Evolutionary conservation across 2,888 invertebrate genomes (phyloP).

Genomic region (Prosapia bicincta): DNA sequence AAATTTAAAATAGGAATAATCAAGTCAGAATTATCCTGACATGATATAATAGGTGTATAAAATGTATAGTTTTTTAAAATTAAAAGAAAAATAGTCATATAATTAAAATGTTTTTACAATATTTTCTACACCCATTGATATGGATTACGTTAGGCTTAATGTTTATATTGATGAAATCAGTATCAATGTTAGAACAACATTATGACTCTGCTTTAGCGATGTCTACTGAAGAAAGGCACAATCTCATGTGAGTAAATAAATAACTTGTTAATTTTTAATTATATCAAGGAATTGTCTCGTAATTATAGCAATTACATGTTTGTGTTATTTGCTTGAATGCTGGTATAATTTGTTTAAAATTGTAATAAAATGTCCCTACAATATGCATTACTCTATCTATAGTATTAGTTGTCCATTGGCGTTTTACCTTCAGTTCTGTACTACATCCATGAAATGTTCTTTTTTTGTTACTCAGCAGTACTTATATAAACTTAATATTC

Average conservation of each 20-base stretch:
- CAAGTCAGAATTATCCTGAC: background rate
- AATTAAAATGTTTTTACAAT: constrained; percentile 2
- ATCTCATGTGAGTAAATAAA: constrained; percentile 55
- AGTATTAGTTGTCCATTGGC: no score
- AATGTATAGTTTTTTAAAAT: background rate
- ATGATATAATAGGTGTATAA: background rate
- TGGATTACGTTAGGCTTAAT: background rate
- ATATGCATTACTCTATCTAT: no score
- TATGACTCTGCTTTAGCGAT: constrained; percentile 27
- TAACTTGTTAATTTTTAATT: no score
- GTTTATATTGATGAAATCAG: background rate
- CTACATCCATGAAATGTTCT: no score
- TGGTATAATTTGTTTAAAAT: no score
- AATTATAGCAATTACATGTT: no score
- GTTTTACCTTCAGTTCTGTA: no score
- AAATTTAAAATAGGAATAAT: background rate
- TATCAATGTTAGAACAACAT: background rate
- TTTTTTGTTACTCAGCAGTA: no score
- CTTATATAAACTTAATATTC: no score
- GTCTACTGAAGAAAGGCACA: constrained; percentile 54
- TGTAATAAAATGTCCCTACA: no score
- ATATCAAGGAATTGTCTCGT: no score
- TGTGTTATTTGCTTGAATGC: no score
- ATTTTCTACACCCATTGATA: background rate
- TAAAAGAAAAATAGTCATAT: background rate